Conservation (phyloP, 2,113 vertebrate species). For the Cavia porcellus region DNA sequence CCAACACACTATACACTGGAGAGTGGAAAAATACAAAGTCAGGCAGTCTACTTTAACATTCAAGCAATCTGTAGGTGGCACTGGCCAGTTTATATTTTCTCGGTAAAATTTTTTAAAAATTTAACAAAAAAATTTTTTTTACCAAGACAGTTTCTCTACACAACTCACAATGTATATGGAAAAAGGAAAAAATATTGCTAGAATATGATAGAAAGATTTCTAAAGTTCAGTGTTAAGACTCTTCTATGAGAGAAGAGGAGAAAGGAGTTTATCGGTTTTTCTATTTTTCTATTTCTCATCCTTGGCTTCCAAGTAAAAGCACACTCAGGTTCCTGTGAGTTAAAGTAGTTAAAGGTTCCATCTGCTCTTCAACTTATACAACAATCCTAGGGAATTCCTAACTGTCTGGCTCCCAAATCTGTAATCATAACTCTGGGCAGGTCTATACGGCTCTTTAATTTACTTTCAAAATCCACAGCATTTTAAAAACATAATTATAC, state of each 20-base stretch:
- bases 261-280: background rate
- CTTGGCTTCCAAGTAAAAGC: slow-evolving; percentile 46
- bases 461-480: slow-evolving; percentile 60
- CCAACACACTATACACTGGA: background rate
- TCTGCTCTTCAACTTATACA: background rate
- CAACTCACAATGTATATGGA: background rate
- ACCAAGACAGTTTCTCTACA: background rate
- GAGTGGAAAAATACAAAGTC: background rate
- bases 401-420: background rate
- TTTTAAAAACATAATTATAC: slow-evolving; percentile 73
- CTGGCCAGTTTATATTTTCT: background rate
- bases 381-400: slow-evolving; percentile 32
- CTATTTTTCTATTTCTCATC: background rate
- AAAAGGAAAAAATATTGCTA: slow-evolving; percentile 54
- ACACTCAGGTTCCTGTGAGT: slow-evolving; percentile 10
- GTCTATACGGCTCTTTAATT: slow-evolving; percentile 62
- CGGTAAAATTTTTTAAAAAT: background rate
- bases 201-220: background rate
- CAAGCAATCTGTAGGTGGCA: background rate
- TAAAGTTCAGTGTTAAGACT: slow-evolving; percentile 38
- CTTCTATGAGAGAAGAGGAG: background rate
- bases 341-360: background rate
- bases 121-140: background rate
- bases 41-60: background rate
- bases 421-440: slow-evolving; percentile 37